These are phyloP conservation scores for Drosophila ogumai DNA, from an alignment of 1,140 invertebrate genomes.

Conservation along the genomic window DNA sequence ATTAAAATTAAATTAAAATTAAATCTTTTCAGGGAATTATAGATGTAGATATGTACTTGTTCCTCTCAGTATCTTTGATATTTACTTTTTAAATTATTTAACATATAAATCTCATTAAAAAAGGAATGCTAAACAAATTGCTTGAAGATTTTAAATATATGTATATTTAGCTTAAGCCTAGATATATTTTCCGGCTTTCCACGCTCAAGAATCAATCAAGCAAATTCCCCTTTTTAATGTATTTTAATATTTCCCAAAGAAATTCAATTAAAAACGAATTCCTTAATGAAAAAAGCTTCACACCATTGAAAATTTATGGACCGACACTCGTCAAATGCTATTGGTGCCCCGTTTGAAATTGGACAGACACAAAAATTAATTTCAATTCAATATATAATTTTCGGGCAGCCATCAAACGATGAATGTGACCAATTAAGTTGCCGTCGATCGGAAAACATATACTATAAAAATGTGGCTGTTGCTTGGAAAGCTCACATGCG, in stretches of 20 bases:
- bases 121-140: no score
- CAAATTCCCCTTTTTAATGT: neutral
- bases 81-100: no score
- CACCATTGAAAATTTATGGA: constrained; percentile 15
- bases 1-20: no score
- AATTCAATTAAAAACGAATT: constrained; percentile 2
- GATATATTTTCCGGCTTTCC: neutral
- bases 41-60: no score
- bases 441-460: constrained; percentile 22
- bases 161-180: neutral
- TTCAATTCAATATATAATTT: constrained; percentile 27
- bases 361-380: constrained; percentile 10
- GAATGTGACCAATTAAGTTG: constrained; percentile 34
- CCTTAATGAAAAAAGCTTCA: constrained; percentile 1
- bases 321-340: constrained; percentile 10
- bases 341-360: neutral
- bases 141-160: no score
- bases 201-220: neutral
- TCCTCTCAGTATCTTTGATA: no score
- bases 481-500: constrained; percentile 27
- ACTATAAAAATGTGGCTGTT: constrained; percentile 1
- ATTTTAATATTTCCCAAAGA: neutral
- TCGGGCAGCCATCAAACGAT: neutral
- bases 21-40: no score
- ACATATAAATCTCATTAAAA: no score